phyloP scores from a whole-genome alignment of 2,113 vertebrate genomes.

The Pedetes capensis region DNA sequence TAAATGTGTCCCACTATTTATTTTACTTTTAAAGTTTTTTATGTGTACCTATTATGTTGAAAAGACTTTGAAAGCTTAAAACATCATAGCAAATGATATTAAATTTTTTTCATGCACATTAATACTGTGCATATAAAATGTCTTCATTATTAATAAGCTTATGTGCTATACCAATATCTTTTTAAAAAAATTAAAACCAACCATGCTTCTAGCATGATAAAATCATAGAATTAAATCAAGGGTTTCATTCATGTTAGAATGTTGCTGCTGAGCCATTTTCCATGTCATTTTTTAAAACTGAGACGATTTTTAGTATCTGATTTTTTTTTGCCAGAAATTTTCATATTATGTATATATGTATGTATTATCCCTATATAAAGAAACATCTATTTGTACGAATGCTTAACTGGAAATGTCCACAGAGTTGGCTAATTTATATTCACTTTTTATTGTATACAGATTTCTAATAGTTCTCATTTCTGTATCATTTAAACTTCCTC shows the following conservation, averaged over 20 bases:
- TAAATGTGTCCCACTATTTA: background rate
- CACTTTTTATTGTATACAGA: conserved; percentile 82
- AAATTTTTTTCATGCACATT: background rate
- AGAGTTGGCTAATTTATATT: conserved; percentile 82
- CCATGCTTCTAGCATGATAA: conserved; percentile 76
- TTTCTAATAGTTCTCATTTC: conserved; percentile 83
- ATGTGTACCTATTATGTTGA: background rate
- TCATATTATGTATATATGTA: conserved; percentile 58
- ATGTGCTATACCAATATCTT: no score
- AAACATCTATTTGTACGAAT: conserved; percentile 79
- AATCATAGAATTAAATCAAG: conserved; percentile 78
- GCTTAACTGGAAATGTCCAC: conserved; percentile 77
- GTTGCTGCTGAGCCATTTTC: conserved; percentile 76
- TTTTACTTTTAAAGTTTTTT: no score
- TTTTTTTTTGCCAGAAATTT: conserved; percentile 73
- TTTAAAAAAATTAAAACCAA: conserved; percentile 54
- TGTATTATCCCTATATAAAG: conserved; percentile 60
- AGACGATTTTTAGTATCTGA: conserved; percentile 66
- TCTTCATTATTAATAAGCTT: no score
- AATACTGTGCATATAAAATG: background rate
- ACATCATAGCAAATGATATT: background rate
- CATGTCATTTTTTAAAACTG: conserved; percentile 72
- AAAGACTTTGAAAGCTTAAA: background rate
- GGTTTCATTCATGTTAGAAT: conserved; percentile 79
- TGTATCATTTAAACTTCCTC: conserved; percentile 82